Evolutionary conservation across 2,113 vertebrate genomes (phyloP).

Genomic region (Daphoenositta chrysoptera): DNA sequence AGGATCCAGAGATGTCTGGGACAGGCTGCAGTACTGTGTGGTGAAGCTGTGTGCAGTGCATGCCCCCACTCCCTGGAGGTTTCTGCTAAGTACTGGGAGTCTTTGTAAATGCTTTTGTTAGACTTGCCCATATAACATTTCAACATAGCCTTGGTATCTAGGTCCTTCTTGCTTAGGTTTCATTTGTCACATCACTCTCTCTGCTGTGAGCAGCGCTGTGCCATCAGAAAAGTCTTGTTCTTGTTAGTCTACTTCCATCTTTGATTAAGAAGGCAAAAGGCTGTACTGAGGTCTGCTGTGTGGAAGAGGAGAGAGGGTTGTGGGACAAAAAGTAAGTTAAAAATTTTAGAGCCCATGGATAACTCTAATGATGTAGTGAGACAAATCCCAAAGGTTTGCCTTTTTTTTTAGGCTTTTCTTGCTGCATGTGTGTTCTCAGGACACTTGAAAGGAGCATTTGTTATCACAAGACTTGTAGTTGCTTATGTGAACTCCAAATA

Average conservation of each 20-base stretch:
- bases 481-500: neutral
- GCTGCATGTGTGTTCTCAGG: accelerated
- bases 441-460: neutral
- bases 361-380: neutral
- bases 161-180: neutral
- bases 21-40: neutral
- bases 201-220: neutral
- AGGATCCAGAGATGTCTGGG: neutral
- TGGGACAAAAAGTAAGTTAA: neutral
- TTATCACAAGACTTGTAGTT: neutral
- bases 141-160: neutral
- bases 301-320: neutral
- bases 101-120: neutral
- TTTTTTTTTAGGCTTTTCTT: neutral
- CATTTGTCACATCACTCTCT: neutral
- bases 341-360: neutral
- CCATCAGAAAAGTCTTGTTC: neutral
- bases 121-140: neutral
- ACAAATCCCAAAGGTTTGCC: neutral
- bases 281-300: neutral
- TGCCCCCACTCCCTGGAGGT: neutral
- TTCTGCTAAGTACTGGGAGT: neutral
- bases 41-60: neutral
- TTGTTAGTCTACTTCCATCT: neutral
- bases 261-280: neutral